Evolutionary conservation across 92 coral and sea anemone species (phyloP), one percentile per base, ranked within the genome.

Genomic region (Actinostola sp.): DNA sequence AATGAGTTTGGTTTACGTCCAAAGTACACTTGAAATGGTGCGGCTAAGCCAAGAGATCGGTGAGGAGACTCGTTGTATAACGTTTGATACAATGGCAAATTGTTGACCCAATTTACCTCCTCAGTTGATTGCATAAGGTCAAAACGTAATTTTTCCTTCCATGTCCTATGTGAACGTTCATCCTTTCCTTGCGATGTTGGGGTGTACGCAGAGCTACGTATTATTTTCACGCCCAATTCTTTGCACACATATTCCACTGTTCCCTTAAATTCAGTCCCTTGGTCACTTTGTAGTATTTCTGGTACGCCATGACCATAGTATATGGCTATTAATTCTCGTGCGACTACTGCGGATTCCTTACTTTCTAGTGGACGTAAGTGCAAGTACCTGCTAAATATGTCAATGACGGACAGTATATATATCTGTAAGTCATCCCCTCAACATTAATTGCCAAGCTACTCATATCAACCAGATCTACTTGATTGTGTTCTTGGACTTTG

Each of bases 371-470:
- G 60, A 72, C 68, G 42, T 34, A 56, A 54, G 64, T 60, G 36
- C 51, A 48, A 56, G 25, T 58, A 79, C 21, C 72, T 52, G 32
- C 84, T 79, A 31, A 79, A 79, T 12, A 70, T 48, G 24, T 80
- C 79, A 0, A 80, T 28, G 23, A 80, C 62, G 13, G 73, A 61
- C 29, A 80, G 15, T 23, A 71, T 76, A 54, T 48, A 48, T 48
- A 13, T 4, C 4, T 48, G 45, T 39, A 14, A 14, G 14, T 14
- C 45, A 39, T 39, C 8, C 14, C 14, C 45, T 7, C 45, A 14
- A 39, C 14, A 39, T 39, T 7, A 20, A 25, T 53, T 20, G 13
- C 31, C 25, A 2, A 9, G 13, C 7, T 53, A 8, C 32, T 31
- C 60, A 53, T 53, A 6, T 53, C 60, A 21, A 53, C 25, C 15